Evolutionary conservation across 2,888 invertebrate species (phyloP).

Genomic region (Marasmarcha lunaedactyla): DNA sequence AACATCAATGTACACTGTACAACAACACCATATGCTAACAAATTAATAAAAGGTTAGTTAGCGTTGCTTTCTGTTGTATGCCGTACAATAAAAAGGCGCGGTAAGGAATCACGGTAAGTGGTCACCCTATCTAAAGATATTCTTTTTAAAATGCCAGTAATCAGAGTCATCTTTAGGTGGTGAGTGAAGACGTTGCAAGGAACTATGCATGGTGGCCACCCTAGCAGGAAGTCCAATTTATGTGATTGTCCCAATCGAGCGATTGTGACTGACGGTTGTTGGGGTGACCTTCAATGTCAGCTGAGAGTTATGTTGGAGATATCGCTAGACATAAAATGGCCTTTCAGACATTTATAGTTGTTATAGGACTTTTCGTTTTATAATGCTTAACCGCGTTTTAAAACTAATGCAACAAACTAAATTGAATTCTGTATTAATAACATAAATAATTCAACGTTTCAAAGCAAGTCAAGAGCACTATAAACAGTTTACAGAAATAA

Average conservation of each 20-base stretch:
- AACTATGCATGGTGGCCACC: conserved; percentile 44
- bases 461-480: too few species aligned
- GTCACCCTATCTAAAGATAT: conserved; percentile 42
- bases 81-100: conserved; percentile 56
- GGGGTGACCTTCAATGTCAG: conserved; percentile 9
- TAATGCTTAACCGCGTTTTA: too few species aligned
- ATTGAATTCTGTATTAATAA: too few species aligned
- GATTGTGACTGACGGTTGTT: conserved; percentile 17
- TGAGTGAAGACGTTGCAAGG: conserved; percentile 31
- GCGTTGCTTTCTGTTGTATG: background rate
- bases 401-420: too few species aligned
- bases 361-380: too few species aligned
- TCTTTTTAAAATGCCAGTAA: conserved; percentile 9
- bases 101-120: conserved; percentile 56
- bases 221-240: conserved; percentile 45
- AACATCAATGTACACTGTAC: conserved; percentile 26
- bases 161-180: conserved; percentile 7
- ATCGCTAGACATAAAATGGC: too few species aligned
- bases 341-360: too few species aligned
- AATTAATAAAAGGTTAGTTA: too few species aligned
- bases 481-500: too few species aligned
- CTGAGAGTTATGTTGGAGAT: too few species aligned
- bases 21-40: too few species aligned
- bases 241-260: conserved; percentile 25
- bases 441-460: too few species aligned